phyloP scores from a whole-genome alignment of 2,888 invertebrate species.

The Blastobasis adustella region DNA sequence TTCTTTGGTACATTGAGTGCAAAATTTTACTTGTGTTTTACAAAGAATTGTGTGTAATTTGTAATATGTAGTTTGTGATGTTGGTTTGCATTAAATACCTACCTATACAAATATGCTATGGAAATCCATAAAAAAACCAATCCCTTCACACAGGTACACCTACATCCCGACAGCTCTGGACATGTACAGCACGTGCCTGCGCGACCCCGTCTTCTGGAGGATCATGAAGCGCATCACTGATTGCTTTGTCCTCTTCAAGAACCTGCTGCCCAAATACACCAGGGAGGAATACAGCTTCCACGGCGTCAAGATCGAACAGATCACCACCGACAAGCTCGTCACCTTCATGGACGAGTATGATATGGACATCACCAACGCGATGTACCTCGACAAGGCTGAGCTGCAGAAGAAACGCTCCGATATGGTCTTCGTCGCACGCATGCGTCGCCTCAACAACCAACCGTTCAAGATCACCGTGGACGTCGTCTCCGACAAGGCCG shows the following conservation, averaged over 20 bases:
- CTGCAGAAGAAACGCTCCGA: slow-evolving; percentile 65
- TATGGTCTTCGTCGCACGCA: slow-evolving; percentile 69
- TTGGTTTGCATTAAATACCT: background rate
- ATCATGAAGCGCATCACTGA: slow-evolving; percentile 77
- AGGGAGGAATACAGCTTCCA: slow-evolving; percentile 75
- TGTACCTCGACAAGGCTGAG: slow-evolving; percentile 65
- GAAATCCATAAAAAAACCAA: too few relatives aligned
- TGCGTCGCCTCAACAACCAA: slow-evolving; percentile 79
- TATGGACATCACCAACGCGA: slow-evolving; percentile 77
- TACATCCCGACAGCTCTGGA: slow-evolving; percentile 77
- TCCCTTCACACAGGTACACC: slow-evolving; percentile 39
- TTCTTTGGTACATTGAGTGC: too few relatives aligned
- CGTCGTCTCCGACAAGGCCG: slow-evolving; percentile 71
- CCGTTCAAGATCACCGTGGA: slow-evolving; percentile 76
- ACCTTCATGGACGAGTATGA: slow-evolving; percentile 83
- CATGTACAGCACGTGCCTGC: slow-evolving; percentile 77
- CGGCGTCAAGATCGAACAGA: slow-evolving; percentile 77
- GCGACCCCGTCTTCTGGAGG: slow-evolving; percentile 84
- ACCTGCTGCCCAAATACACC: slow-evolving; percentile 74
- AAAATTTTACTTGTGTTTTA: too few relatives aligned
- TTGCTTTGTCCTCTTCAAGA: slow-evolving; percentile 76
- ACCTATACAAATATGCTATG: too few relatives aligned
- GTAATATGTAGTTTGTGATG: background rate
- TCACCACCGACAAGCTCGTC: slow-evolving; percentile 78
- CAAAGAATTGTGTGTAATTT: background rate